Percentiles rank a stretch among this genome's conserved stretches.
Conservation (phyloP, 2,888 invertebrate species). For the Cetonia aurata region DNA sequence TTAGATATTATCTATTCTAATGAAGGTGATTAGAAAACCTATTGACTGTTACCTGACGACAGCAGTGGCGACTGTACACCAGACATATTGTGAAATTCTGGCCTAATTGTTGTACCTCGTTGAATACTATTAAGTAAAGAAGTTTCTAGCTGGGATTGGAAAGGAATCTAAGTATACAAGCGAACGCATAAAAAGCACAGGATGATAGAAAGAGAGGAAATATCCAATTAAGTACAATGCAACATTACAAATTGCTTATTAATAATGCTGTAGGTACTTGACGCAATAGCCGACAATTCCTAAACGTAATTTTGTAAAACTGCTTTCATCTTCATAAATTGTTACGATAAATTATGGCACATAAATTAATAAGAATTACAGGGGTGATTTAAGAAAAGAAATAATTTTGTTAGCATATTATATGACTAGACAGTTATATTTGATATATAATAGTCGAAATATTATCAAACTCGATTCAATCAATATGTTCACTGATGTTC, state of each 20-base stretch:
- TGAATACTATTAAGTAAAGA: slow-evolving; percentile 28
- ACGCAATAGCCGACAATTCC: neutral
- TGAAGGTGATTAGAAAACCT: slow-evolving; percentile 46
- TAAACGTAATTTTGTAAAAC: slow-evolving; percentile 13
- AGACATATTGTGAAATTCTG: slow-evolving; percentile 36
- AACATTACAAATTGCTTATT: slow-evolving; percentile 29
- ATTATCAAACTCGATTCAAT: too few species aligned
- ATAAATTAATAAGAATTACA: too few species aligned
- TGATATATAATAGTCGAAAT: too few species aligned
- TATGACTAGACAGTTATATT: too few species aligned
- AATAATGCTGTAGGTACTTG: slow-evolving; percentile 5
- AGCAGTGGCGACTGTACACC: slow-evolving; percentile 27
- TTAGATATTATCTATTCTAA: slow-evolving; percentile 48
- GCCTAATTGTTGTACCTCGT: slow-evolving; percentile 31
- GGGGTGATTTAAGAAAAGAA: too few species aligned
- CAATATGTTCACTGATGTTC: too few species aligned
- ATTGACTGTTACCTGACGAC: slow-evolving; percentile 43
- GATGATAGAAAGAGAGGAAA: slow-evolving; percentile 17
- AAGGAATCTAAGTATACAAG: slow-evolving; percentile 1
- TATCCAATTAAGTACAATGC: slow-evolving; percentile 6
- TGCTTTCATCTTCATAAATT: slow-evolving; percentile 14
- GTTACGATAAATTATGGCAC: neutral
- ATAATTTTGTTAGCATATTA: too few species aligned
- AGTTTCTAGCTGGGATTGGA: neutral
- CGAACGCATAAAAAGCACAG: neutral